phyloP scores from a whole-genome alignment of 2,113 vertebrate species.

The Thalassoma bifasciatum region DNA sequence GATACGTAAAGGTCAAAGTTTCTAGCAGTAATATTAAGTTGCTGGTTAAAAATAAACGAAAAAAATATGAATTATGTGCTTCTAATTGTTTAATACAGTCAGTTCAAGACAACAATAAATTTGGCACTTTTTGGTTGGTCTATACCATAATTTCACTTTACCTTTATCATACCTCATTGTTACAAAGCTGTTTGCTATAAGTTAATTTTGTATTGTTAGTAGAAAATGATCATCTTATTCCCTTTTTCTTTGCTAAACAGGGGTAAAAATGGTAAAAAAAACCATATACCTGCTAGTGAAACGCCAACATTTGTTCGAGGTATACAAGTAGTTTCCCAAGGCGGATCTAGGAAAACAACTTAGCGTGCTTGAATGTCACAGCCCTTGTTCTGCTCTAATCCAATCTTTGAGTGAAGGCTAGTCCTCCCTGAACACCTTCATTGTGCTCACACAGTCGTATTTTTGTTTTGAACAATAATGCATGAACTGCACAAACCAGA shows the following conservation, averaged over 20 bases:
- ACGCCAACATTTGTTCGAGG: constrained; percentile 14
- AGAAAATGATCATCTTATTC: not conserved
- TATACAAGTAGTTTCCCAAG: constrained; percentile 18
- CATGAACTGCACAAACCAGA: constrained; percentile 16
- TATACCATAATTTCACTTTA: too few species aligned
- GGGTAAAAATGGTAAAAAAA: too few species aligned
- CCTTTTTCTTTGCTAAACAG: not conserved
- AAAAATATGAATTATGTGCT: too few species aligned
- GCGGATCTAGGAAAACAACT: constrained; percentile 41
- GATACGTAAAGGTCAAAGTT: too few species aligned
- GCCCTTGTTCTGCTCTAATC: constrained; percentile 26
- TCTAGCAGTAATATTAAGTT: too few species aligned
- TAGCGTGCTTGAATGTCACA: constrained; percentile 16
- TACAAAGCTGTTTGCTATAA: too few species aligned
- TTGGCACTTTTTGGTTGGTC: too few species aligned
- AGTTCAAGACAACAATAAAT: too few species aligned
- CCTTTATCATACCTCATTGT: too few species aligned
- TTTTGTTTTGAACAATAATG: constrained; percentile 42
- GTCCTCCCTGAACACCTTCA: constrained; percentile 28
- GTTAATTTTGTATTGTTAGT: too few species aligned
- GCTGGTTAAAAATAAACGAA: too few species aligned
- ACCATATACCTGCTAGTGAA: not conserved
- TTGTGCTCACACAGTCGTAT: constrained; percentile 33
- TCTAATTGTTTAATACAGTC: too few species aligned
- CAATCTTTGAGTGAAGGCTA: constrained; percentile 34